Evolutionary conservation across 2,113 vertebrate genomes (phyloP).

Genomic region (Malurus cyaneus): DNA sequence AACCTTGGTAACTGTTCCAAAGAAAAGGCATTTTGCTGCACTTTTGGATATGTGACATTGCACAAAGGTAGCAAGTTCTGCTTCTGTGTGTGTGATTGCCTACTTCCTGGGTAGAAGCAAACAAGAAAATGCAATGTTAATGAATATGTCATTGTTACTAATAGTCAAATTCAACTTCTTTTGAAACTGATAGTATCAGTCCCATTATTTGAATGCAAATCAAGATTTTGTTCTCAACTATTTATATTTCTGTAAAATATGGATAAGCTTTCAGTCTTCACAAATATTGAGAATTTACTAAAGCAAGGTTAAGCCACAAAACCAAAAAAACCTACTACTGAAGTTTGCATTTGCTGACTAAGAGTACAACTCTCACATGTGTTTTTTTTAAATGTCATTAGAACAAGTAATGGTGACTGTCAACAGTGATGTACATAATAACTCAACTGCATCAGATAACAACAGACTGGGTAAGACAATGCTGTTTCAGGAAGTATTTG

Average conservation of each 20-base stretch:
- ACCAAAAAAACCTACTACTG: background rate
- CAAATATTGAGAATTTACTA: background rate
- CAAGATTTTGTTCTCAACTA: background rate
- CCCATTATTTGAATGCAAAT: background rate
- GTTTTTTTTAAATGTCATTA: conserved; percentile 46
- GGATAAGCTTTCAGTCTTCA: background rate
- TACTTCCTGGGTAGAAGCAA: background rate
- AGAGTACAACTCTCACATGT: background rate
- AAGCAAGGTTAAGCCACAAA: background rate
- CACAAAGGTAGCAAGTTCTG: background rate
- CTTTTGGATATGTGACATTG: background rate
- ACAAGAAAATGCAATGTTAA: background rate
- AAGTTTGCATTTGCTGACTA: background rate
- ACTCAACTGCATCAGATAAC: conserved; percentile 65
- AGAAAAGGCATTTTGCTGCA: conserved; percentile 56
- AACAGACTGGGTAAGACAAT: conserved; percentile 61
- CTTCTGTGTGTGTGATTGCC: background rate
- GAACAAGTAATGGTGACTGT: conserved; percentile 63
- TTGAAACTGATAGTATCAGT: background rate
- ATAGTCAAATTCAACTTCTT: background rate
- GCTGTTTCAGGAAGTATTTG: conserved; percentile 24
- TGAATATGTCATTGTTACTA: background rate
- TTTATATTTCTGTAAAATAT: background rate
- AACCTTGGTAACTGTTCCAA: conserved; percentile 40
- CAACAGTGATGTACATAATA: conserved; percentile 56